These are phyloP conservation scores for Cephalopholis sonnerati DNA, from an alignment of 2,113 vertebrate species.

Conservation along the genomic window DNA sequence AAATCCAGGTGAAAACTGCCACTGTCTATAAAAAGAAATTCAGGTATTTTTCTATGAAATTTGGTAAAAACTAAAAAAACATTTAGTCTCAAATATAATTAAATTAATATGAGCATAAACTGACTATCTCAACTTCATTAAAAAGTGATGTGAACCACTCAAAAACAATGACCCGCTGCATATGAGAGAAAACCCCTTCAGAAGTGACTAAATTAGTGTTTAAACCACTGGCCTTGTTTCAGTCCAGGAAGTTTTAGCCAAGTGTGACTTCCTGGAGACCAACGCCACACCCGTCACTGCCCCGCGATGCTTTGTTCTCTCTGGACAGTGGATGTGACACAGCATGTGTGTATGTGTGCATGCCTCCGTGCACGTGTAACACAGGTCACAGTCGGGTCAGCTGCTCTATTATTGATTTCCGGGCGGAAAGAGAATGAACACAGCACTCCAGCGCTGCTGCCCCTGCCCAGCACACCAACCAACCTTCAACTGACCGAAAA, in stretches of 20 bases:
- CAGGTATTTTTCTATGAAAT: neutral
- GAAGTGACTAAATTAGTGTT: slow-evolving; percentile 14
- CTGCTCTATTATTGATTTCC: slow-evolving; percentile 74
- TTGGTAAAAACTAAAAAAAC: neutral
- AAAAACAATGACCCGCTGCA: neutral
- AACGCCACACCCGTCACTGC: slow-evolving; percentile 56
- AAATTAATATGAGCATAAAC: too few species aligned
- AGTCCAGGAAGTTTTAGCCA: slow-evolving; percentile 68
- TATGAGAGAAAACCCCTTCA: slow-evolving; percentile 11
- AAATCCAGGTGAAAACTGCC: neutral
- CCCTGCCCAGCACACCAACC: neutral
- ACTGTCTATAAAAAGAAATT: neutral
- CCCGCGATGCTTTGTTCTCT: slow-evolving; percentile 71
- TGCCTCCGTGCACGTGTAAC: slow-evolving; percentile 26
- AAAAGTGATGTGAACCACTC: neutral
- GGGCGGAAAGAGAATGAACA: slow-evolving; percentile 38
- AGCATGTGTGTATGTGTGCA: slow-evolving; percentile 26
- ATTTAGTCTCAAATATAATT: neutral
- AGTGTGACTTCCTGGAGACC: slow-evolving; percentile 76
- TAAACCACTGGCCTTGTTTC: slow-evolving; percentile 38
- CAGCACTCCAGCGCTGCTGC: neutral
- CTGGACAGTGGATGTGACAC: slow-evolving; percentile 52
- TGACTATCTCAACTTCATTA: neutral
- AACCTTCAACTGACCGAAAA: slow-evolving; percentile 13
- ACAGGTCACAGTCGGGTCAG: slow-evolving; percentile 63